These are phyloP conservation scores for Pseudoips prasinana DNA, from an alignment of 2,888 invertebrate genomes.

Conservation along the genomic window DNA sequence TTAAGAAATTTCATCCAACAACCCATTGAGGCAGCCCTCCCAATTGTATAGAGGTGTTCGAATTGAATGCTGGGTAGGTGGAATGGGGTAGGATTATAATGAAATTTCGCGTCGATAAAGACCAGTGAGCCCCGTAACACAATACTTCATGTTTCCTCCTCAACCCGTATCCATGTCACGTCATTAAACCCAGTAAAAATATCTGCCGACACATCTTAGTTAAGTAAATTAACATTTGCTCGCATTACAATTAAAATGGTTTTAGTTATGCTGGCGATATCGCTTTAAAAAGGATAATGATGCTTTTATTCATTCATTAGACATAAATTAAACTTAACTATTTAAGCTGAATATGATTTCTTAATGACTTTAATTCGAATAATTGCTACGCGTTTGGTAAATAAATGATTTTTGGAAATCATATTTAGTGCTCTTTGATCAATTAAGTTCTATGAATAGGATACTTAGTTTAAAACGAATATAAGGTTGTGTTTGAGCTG, in stretches of 20 bases:
- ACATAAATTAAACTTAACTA: too few species aligned
- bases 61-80: conserved; percentile 72
- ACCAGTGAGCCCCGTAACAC: conserved; percentile 76
- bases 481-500: too few species aligned
- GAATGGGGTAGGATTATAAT: conserved; percentile 77
- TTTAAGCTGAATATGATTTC: too few species aligned
- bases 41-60: conserved; percentile 80
- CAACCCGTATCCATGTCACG: conserved; percentile 77
- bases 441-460: too few species aligned
- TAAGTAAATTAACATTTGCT: conserved; percentile 64
- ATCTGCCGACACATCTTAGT: conserved; percentile 74
- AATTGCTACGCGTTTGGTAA: too few species aligned
- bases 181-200: conserved; percentile 76
- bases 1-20: conserved; percentile 81
- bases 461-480: too few species aligned
- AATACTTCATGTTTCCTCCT: conserved; percentile 79
- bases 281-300: too few species aligned
- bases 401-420: too few species aligned
- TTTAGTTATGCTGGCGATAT: too few species aligned
- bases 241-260: conserved; percentile 39
- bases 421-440: too few species aligned
- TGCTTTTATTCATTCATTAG: too few species aligned
- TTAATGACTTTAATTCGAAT: too few species aligned
- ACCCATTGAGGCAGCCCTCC: conserved; percentile 78
- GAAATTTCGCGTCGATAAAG: conserved; percentile 79